Percentiles rank a stretch among this genome's conserved stretches.
phyloP scores from a whole-genome alignment of 1,140 invertebrate genomes.

The Ylistrum balloti region DNA sequence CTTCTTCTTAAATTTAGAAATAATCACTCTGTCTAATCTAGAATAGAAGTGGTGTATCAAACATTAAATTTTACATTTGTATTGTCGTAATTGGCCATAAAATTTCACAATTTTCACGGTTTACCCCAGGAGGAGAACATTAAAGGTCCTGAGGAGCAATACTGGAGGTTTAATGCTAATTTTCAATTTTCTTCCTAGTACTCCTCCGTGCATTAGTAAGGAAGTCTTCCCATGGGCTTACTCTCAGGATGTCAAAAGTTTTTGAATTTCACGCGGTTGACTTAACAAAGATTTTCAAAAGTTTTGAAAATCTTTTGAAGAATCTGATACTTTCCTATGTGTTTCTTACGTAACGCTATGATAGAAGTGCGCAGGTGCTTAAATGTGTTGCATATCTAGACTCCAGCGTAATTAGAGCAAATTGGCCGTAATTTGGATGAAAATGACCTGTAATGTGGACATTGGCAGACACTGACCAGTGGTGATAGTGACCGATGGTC shows the following conservation, averaged over 20 bases:
- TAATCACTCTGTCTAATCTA: background rate
- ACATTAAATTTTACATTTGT: background rate
- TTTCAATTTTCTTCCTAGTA: background rate
- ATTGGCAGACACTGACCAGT: slow-evolving; percentile 32
- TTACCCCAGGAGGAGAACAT: background rate
- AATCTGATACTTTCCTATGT: background rate
- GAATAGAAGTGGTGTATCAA: background rate
- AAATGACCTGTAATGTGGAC: slow-evolving; percentile 17
- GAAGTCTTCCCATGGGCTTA: background rate
- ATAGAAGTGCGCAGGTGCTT: slow-evolving; percentile 22
- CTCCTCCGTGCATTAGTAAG: background rate
- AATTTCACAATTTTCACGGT: slow-evolving; percentile 18
- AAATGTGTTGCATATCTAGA: background rate
- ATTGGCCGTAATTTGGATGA: slow-evolving; percentile 38
- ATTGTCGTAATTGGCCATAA: background rate
- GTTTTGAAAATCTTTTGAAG: background rate
- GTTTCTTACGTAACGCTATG: background rate
- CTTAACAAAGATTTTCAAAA: background rate
- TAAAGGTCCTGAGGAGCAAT: background rate
- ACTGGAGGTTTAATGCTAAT: background rate
- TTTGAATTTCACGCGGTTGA: background rate
- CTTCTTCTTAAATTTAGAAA: background rate
- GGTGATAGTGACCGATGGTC: background rate
- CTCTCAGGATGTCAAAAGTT: background rate
- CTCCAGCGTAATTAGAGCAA: background rate